Evolutionary conservation across 2,888 invertebrate species (phyloP).

Genomic region (Artemia sinica): DNA sequence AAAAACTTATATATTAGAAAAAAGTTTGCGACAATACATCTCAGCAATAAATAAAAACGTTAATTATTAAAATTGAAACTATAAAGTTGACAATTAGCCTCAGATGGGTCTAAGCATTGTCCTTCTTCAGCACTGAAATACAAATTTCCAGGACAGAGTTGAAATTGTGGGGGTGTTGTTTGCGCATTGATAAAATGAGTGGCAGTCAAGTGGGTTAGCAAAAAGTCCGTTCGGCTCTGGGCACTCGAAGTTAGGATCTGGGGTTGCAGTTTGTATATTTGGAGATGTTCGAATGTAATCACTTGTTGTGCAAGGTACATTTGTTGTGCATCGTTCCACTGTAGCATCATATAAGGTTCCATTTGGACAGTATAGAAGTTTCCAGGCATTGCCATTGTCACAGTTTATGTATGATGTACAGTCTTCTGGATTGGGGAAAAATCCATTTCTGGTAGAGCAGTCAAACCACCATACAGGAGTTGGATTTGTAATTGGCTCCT

Average conservation of each 20-base stretch:
- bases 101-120: conserved; percentile 5
- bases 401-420: conserved; percentile 9
- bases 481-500: not conserved
- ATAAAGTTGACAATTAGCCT: not conserved
- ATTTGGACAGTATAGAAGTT: not conserved
- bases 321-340: not conserved
- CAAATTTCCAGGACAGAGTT: not conserved
- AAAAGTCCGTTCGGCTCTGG: not conserved
- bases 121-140: not conserved
- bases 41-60: too few species aligned
- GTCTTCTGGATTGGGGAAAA: conserved; percentile 1
- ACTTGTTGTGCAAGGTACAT: not conserved
- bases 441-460: not conserved
- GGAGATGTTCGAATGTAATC: not conserved
- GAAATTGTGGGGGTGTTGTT: not conserved
- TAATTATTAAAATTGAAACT: too few species aligned
- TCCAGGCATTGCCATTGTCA: conserved; percentile 4
- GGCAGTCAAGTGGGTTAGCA: not conserved
- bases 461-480: conserved; percentile 12
- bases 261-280: not conserved
- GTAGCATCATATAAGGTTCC: not conserved
- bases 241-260: not conserved
- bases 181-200: not conserved
- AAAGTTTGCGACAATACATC: too few species aligned
- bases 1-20: too few species aligned